Conservation (phyloP, 1,140 invertebrate genomes). For the Catajapyx aquilonaris region DNA sequence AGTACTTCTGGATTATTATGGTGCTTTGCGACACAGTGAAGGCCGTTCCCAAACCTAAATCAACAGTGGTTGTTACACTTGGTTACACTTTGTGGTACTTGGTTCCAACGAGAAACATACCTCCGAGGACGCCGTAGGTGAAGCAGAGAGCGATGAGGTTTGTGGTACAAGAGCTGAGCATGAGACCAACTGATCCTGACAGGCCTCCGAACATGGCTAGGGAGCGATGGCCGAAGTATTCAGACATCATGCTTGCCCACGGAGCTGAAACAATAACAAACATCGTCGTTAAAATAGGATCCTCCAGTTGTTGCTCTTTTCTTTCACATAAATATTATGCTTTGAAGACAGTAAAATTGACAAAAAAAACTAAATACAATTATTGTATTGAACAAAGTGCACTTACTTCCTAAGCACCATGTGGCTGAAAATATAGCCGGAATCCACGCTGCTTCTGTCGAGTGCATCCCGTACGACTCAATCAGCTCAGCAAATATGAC, state of each 20-base stretch:
- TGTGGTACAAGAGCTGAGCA: neutral
- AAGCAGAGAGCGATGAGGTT: neutral
- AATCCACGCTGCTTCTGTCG: neutral
- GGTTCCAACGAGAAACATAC: neutral
- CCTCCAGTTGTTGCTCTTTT: too few relatives aligned
- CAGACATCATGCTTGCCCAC: neutral
- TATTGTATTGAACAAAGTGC: too few relatives aligned
- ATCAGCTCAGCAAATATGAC: neutral
- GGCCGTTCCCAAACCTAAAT: neutral
- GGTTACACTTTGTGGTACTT: neutral
- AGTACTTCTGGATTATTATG: slow-evolving; percentile 13
- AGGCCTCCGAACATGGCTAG: neutral
- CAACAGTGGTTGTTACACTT: neutral
- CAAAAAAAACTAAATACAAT: too few relatives aligned
- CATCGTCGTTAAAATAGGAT: too few relatives aligned
- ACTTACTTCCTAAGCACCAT: neutral
- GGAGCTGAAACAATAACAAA: neutral
- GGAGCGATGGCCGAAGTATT: neutral
- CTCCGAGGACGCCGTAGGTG: neutral
- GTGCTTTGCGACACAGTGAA: neutral
- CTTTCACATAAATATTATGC: too few relatives aligned
- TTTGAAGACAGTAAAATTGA: too few relatives aligned
- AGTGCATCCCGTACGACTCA: neutral
- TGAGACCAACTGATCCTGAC: neutral
- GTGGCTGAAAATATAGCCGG: neutral